Evolutionary conservation across 2,797 vertebrate species (phyloP).

Genomic region (Melanotaenia maccullochi): DNA sequence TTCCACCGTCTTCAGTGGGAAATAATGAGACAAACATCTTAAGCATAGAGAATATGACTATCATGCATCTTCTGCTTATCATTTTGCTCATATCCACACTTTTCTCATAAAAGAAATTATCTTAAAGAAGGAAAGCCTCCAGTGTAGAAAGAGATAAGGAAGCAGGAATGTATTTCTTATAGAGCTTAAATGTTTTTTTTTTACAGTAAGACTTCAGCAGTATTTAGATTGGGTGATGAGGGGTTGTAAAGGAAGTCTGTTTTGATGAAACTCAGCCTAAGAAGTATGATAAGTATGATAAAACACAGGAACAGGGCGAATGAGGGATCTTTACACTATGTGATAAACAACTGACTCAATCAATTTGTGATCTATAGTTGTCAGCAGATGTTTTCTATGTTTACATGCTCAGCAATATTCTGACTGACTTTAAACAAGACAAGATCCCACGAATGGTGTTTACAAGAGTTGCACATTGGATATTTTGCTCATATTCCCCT

Average conservation of each 20-base stretch:
- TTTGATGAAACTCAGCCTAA: slow-evolving; percentile 35
- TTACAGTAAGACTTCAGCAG: slow-evolving; percentile 22
- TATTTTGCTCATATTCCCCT: background rate
- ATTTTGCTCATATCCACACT: background rate
- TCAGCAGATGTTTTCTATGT: background rate
- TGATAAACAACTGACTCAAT: background rate
- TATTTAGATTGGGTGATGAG: slow-evolving; percentile 45
- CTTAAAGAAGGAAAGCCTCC: slow-evolving; percentile 17
- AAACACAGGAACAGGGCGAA: slow-evolving; percentile 17
- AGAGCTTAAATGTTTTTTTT: slow-evolving; percentile 44
- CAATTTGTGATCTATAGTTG: background rate
- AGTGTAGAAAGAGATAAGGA: slow-evolving; percentile 24
- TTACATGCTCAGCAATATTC: background rate
- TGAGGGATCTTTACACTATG: slow-evolving; percentile 23
- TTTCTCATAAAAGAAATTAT: slow-evolving; percentile 14
- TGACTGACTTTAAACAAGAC: background rate
- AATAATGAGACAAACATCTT: slow-evolving; percentile 2
- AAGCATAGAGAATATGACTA: background rate
- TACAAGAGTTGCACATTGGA: background rate
- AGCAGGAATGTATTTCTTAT: slow-evolving; percentile 46
- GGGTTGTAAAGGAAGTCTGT: slow-evolving; percentile 9
- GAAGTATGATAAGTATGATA: background rate
- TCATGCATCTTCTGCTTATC: background rate
- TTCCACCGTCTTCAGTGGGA: background rate
- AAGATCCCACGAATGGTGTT: background rate